A percentile compares a stretch with the other conserved stretches of the same genome.
phyloP scores from a whole-genome alignment of 2,113 vertebrate genomes.

The Eclectus roratus region DNA sequence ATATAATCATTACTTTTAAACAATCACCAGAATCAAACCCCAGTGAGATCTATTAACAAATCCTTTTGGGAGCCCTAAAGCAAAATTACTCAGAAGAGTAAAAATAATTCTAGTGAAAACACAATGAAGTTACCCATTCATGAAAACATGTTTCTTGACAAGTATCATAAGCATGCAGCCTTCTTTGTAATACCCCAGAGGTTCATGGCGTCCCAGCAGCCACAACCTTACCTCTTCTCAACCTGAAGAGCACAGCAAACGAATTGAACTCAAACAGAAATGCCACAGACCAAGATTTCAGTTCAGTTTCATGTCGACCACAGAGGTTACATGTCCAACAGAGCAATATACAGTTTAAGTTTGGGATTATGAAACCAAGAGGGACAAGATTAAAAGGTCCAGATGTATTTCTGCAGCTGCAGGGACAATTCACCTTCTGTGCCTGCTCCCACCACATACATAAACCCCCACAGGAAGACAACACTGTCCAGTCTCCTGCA shows the following conservation, averaged over 20 bases:
- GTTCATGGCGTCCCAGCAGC: background rate
- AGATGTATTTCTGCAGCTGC: constrained; percentile 7
- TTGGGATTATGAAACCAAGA: background rate
- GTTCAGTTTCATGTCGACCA: background rate
- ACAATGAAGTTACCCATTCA: background rate
- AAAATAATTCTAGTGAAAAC: background rate
- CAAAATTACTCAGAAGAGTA: background rate
- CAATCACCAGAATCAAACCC: background rate
- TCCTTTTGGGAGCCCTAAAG: background rate
- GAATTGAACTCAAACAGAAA: background rate
- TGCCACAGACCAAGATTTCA: background rate
- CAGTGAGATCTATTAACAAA: background rate
- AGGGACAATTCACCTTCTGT: constrained; percentile 16
- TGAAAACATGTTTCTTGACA: background rate
- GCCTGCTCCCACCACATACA: background rate
- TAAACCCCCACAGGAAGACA: background rate
- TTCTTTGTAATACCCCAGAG: background rate
- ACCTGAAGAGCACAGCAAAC: background rate
- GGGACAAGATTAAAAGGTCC: background rate
- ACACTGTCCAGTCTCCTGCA: background rate
- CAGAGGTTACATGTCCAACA: fast-evolving
- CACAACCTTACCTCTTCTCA: background rate
- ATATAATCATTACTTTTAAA: background rate
- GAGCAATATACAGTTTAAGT: background rate
- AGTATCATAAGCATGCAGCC: background rate